phyloP scores from a whole-genome alignment of 1,140 invertebrate genomes.

The Thrips palmi region DNA sequence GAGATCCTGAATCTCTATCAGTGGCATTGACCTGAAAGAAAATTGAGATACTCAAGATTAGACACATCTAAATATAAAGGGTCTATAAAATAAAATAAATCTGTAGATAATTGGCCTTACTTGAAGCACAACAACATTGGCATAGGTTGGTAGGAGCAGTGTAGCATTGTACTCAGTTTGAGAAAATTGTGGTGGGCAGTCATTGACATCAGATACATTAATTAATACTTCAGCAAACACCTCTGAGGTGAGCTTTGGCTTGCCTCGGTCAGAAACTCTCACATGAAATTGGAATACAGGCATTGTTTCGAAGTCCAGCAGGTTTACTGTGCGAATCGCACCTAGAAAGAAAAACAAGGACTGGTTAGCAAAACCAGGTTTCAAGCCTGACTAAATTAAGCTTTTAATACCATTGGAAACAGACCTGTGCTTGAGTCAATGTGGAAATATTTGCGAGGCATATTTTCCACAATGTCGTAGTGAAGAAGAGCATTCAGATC shows the following conservation, averaged over 20 bases:
- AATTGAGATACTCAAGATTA: not conserved
- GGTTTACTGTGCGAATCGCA: slow-evolving; percentile 55
- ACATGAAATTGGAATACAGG: slow-evolving; percentile 58
- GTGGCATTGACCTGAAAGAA: slow-evolving; percentile 36
- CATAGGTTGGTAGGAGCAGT: slow-evolving; percentile 60
- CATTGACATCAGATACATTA: slow-evolving; percentile 68
- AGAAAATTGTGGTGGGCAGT: slow-evolving; percentile 61
- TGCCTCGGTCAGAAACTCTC: slow-evolving; percentile 69
- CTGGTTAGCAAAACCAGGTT: slow-evolving; percentile 1
- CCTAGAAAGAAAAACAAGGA: slow-evolving; percentile 23
- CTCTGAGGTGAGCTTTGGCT: slow-evolving; percentile 57
- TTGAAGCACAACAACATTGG: slow-evolving; percentile 44
- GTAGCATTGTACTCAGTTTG: slow-evolving; percentile 52
- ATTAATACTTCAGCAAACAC: slow-evolving; percentile 52
- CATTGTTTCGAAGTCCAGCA: slow-evolving; percentile 65
- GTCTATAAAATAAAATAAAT: slow-evolving; percentile 17
- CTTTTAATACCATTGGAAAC: not conserved
- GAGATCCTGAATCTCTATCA: slow-evolving; percentile 51
- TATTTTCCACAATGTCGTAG: slow-evolving; percentile 66
- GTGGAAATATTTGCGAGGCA: slow-evolving; percentile 53
- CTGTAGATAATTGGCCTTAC: slow-evolving; percentile 14
- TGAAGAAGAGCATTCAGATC: slow-evolving; percentile 63
- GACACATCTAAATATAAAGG: slow-evolving; percentile 14
- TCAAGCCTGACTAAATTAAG: not conserved
- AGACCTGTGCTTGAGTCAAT: slow-evolving; percentile 70